These are phyloP conservation scores for Plebejus argus DNA, from an alignment of 2,888 invertebrate genomes.

Conservation along the genomic window DNA sequence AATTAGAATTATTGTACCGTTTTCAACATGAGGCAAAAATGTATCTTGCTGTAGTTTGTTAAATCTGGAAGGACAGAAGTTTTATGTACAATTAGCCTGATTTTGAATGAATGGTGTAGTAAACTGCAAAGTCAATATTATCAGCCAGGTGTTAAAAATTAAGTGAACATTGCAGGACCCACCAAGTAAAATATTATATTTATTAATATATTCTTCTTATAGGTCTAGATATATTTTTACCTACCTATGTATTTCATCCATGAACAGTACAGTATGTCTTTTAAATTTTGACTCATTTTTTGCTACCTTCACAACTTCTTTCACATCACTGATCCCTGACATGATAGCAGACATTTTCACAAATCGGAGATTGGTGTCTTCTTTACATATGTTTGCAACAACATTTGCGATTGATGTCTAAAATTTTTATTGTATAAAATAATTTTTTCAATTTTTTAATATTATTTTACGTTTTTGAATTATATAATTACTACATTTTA, in stretches of 20 bases:
- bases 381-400: conserved; percentile 85
- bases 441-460: too few relatives aligned
- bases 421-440: conserved; percentile 43
- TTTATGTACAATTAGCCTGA: neutral
- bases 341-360: conserved; percentile 88
- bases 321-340: conserved; percentile 88
- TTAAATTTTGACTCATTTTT: conserved; percentile 86
- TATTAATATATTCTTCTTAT: neutral
- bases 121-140: neutral
- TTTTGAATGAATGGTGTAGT: neutral
- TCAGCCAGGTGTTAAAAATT: neutral
- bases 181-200: too few relatives aligned
- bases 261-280: conserved; percentile 87
- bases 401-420: conserved; percentile 89
- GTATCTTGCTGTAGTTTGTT: conserved; percentile 92
- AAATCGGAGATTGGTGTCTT: conserved; percentile 81
- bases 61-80: conserved; percentile 74
- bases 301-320: conserved; percentile 86
- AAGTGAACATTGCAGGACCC: too few relatives aligned
- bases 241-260: conserved; percentile 92
- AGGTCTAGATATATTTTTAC: neutral
- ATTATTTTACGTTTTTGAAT: neutral
- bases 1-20: conserved; percentile 87
- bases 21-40: conserved; percentile 89
- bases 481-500: neutral